phyloP scores from a whole-genome alignment of 64 coral and sea anemone species.

The Montipora efflorescens region DNA sequence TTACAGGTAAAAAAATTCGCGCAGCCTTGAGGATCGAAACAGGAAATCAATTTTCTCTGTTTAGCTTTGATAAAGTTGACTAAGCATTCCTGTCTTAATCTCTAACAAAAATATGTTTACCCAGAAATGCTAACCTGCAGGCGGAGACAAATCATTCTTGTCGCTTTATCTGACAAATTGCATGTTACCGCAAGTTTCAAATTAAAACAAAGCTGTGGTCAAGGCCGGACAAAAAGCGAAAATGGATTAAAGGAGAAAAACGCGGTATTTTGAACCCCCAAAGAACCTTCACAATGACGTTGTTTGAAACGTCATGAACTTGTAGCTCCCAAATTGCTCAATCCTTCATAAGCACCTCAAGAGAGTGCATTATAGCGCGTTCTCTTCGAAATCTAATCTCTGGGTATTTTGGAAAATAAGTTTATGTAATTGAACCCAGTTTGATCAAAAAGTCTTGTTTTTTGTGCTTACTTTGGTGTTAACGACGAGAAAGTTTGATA shows the following conservation, averaged over 20 bases:
- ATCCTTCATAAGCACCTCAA: too few relatives aligned
- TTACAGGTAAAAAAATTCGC: too few relatives aligned
- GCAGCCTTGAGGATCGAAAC: neutral
- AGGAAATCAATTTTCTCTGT: neutral
- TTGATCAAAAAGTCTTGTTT: too few relatives aligned
- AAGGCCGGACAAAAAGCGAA: neutral
- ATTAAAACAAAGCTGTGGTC: neutral
- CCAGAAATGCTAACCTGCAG: neutral
- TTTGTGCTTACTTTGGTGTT: too few relatives aligned
- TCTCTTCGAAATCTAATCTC: too few relatives aligned
- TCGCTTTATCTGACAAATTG: conserved; percentile 6
- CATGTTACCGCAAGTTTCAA: neutral
- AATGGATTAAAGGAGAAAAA: neutral
- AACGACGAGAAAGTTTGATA: too few relatives aligned
- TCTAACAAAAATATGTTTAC: neutral
- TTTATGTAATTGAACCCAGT: too few relatives aligned
- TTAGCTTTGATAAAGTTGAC: neutral
- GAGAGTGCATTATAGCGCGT: too few relatives aligned
- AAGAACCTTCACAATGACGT: neutral
- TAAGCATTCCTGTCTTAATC: neutral
- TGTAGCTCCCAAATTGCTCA: too few relatives aligned
- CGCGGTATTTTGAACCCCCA: neutral
- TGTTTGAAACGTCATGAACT: too few relatives aligned
- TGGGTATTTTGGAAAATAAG: too few relatives aligned
- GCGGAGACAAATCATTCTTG: neutral